phyloP scores from a whole-genome alignment of 1,140 invertebrate species.

The Papilio glaucus region DNA sequence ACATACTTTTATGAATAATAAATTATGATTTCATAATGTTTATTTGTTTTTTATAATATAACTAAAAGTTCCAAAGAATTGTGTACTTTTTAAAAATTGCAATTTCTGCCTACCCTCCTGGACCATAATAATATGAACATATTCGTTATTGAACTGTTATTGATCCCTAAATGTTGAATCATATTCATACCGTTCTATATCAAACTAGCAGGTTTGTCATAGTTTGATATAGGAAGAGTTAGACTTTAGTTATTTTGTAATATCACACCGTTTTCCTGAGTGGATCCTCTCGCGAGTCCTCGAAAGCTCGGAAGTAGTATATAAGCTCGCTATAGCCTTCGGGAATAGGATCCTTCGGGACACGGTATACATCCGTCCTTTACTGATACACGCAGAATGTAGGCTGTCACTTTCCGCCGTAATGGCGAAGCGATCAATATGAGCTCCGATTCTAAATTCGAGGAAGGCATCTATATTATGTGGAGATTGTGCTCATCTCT shows the following conservation, averaged over 20 bases:
- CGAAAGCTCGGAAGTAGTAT: background rate
- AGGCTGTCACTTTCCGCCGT: constrained; percentile 36
- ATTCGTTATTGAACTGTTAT: no score
- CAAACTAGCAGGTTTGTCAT: background rate
- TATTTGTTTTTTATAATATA: no score
- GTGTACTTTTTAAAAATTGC: no score
- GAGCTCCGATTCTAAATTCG: constrained; percentile 57
- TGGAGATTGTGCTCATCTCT: constrained; percentile 36
- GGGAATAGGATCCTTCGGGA: constrained; percentile 28
- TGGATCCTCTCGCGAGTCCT: constrained; percentile 27
- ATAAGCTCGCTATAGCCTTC: constrained; percentile 17
- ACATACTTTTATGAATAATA: no score
- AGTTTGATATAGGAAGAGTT: background rate
- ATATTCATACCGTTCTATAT: background rate
- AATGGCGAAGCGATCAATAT: constrained; percentile 53
- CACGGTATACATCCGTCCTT: constrained; percentile 40
- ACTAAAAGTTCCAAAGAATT: no score
- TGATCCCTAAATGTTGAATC: background rate
- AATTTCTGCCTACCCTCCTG: no score
- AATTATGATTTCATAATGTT: no score
- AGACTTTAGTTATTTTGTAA: constrained; percentile 6
- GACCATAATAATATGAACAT: no score
- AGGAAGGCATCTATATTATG: constrained; percentile 39
- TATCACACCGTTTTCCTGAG: constrained; percentile 19
- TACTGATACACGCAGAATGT: constrained; percentile 34